Percentiles rank a stretch among this genome's conserved stretches.
These are phyloP conservation scores for Hippocampus abdominalis DNA, from an alignment of 2,113 vertebrate species.

Conservation along the genomic window DNA sequence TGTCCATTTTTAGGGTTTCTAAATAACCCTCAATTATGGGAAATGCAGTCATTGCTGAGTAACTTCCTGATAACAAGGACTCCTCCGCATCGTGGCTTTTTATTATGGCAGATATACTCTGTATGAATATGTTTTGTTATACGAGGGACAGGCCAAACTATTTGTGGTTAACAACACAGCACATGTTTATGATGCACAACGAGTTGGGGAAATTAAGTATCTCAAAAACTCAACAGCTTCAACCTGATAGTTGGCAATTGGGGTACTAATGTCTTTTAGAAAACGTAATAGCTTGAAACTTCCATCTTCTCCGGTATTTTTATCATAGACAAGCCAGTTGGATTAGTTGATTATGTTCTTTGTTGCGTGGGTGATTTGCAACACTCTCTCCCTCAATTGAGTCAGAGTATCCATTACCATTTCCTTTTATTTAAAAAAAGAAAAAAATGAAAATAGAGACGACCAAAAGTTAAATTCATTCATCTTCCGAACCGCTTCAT, in stretches of 20 bases:
- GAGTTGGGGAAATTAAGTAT: no score
- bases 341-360: slow-evolving; percentile 9
- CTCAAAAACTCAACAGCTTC: no score
- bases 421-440: not conserved
- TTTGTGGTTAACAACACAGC: not conserved
- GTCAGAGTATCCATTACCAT: not conserved
- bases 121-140: not conserved
- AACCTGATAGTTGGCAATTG: no score
- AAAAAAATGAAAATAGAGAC: not conserved
- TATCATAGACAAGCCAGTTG: not conserved
- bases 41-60: not conserved
- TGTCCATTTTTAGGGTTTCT: not conserved
- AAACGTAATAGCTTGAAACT: no score
- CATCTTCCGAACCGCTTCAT: no score
- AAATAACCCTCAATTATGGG: not conserved
- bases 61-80: not conserved
- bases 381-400: slow-evolving; percentile 23
- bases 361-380: slow-evolving; percentile 25
- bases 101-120: not conserved
- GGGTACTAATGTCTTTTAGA: no score
- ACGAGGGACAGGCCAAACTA: not conserved
- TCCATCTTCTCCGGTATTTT: not conserved
- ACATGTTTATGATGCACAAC: not conserved
- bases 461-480: slow-evolving; percentile 8
- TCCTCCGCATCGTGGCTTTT: not conserved